A percentile compares a stretch with the other conserved stretches of the same genome.
These are phyloP conservation scores for Halcyon malimbica DNA, from an alignment of 2,113 vertebrate species.

Conservation along the genomic window DNA sequence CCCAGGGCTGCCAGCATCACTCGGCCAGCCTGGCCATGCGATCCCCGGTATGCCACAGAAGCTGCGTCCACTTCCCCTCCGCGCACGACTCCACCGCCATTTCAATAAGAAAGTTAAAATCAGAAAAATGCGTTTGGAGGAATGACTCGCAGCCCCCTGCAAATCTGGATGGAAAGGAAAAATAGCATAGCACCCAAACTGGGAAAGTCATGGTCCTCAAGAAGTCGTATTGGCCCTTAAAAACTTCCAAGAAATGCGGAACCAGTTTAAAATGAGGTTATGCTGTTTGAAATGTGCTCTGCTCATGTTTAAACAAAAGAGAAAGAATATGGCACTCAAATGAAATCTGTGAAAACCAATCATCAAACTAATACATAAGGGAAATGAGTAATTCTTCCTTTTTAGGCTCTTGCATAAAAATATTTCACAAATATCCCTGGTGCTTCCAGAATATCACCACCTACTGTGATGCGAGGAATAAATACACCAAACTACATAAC, in stretches of 20 bases:
- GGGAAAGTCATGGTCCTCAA: not conserved
- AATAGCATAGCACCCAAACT: fast-evolving
- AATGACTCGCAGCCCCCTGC: not conserved
- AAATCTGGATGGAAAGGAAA: not conserved
- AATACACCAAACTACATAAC: not conserved
- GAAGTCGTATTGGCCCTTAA: not conserved
- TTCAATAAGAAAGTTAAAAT: too few species aligned
- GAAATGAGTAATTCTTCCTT: not conserved
- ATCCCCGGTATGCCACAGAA: fast-evolving
- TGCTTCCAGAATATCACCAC: not conserved
- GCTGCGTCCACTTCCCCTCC: not conserved
- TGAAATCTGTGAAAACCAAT: not conserved
- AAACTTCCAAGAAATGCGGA: not conserved
- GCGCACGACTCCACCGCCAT: not conserved
- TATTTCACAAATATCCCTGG: not conserved
- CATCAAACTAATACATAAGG: not conserved
- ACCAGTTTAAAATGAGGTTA: not conserved
- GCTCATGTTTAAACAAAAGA: not conserved
- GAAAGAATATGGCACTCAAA: not conserved
- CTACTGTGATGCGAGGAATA: not conserved
- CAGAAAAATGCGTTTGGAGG: not conserved
- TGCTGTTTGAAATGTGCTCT: not conserved
- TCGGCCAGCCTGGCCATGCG: fast-evolving
- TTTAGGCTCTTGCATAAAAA: not conserved
- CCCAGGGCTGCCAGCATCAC: fast-evolving